Conservation (phyloP, 2,113 vertebrate genomes). For the Eleginops maclovinus region DNA sequence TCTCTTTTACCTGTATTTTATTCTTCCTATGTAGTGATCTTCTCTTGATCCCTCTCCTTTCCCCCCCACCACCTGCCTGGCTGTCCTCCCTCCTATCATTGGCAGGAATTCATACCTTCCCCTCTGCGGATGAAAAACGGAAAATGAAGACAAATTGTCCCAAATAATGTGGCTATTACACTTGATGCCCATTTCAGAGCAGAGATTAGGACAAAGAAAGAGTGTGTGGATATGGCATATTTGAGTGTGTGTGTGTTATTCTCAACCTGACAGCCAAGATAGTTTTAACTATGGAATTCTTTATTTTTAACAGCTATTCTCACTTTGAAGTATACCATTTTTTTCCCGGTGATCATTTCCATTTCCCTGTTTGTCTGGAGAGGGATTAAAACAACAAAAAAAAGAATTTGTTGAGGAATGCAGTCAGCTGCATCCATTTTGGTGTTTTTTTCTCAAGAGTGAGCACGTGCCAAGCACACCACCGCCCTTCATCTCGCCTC, state of each 20-base stretch:
- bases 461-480: conserved; percentile 60
- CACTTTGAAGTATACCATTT: conserved; percentile 2
- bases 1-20: not conserved
- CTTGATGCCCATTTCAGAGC: conserved; percentile 47
- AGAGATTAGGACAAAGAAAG: conserved; percentile 5
- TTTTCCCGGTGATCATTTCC: conserved; percentile 38
- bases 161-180: conserved; percentile 55
- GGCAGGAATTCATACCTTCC: conserved; percentile 48
- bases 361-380: conserved; percentile 29
- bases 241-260: not conserved
- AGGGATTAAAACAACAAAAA: conserved; percentile 30
- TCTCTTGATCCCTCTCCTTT: not conserved
- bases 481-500: conserved; percentile 68
- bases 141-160: conserved; percentile 67
- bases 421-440: conserved; percentile 75
- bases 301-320: conserved; percentile 11
- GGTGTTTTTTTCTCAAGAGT: conserved; percentile 73
- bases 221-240: conserved; percentile 5
- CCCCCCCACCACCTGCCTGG: conserved; percentile 9
- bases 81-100: conserved; percentile 35
- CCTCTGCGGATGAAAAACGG: conserved; percentile 45
- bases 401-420: conserved; percentile 57
- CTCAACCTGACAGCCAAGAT: conserved; percentile 14
- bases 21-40: not conserved
- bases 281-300: not conserved